Base-by-base conservation (phyloP, 2,888 invertebrate species). In the Stenodera caucasica region DNA sequence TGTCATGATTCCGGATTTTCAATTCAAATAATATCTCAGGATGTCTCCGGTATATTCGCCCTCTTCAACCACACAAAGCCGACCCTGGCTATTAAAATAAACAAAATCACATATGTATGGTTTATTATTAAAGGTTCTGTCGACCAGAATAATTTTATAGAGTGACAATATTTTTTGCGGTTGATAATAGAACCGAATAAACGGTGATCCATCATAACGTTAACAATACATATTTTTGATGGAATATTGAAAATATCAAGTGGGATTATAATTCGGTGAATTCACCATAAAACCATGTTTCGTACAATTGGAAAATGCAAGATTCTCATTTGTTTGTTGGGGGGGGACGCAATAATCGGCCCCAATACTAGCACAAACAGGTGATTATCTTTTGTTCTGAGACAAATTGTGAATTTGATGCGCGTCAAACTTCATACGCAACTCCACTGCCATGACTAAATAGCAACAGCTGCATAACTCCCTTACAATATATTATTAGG, bases 371-470 rank as follows among this genome's bases (percentile, higher is more conserved):
- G 72, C 73, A 75, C 73, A 75, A 76, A 77, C 77, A 77, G 77
- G 77, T 77, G 76, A 77, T 76, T 75, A 75, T 73, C 73, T 67
- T 73, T 77, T 75, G 75, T 76, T 73, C 75, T 74, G 74, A 66
- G 74, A 76, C 76, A 76, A 77, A 77, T 77, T 76, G 75, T 69
- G 70, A 74, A 75, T 77, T 75, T 75, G 76, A 75, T 70, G 73
- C 75, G 74, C 75, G 75, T 75, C 73, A 75, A 67, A 71, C 66
- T 75, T 72, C 70, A 70, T 71, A 73, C 72, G 71, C 69, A 70
- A 71, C 71, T 70, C 70, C 67, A 68, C 68, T 68, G 66, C 75
- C 70, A 75, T 77, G 74, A 77, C 77, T 75, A 77, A 77, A 74
- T 63, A 67, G 72, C 67, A 72, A 71, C 77, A 77, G 77, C 77